Conservation (phyloP, 2,888 invertebrate species). For the Drosophila nr. fundita region DNA sequence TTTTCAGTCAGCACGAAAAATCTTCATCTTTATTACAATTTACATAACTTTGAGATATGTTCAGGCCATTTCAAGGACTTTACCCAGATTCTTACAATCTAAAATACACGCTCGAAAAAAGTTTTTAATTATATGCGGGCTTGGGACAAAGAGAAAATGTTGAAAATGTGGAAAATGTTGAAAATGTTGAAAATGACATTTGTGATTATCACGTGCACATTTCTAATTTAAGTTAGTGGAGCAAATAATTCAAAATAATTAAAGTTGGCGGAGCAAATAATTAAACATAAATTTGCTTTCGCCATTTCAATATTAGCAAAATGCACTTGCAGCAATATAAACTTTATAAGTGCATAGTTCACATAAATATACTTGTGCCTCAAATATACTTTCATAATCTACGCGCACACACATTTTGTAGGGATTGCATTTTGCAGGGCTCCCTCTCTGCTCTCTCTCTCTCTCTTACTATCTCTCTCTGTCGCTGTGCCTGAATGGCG, state of each 20-base stretch:
- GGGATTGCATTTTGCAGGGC: constrained; percentile 26
- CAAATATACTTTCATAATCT: constrained; percentile 32
- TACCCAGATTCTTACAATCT: not conserved
- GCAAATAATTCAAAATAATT: not conserved
- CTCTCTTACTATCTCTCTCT: not conserved
- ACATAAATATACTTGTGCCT: constrained; percentile 27
- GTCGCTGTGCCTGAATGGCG: constrained; percentile 25
- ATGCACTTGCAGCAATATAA: constrained; percentile 8
- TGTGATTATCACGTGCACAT: not conserved
- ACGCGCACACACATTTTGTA: constrained; percentile 26
- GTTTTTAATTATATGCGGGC: constrained; percentile 1
- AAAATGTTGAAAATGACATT: not conserved
- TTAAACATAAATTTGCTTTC: constrained; percentile 12
- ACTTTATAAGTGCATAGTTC: constrained; percentile 7
- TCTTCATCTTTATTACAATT: not conserved
- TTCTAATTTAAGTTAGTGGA: not conserved
- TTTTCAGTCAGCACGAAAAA: not conserved
- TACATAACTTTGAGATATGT: not conserved
- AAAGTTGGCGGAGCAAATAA: not conserved
- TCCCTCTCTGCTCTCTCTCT: not conserved
- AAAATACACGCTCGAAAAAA: not conserved
- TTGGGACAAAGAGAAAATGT: not conserved
- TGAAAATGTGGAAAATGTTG: too few relatives aligned
- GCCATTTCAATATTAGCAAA: not conserved
- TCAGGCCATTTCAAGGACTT: not conserved